Percentiles rank a stretch among this genome's conserved stretches.
Conservation (phyloP, 2,888 invertebrate species). For the Microchrysa polita region DNA sequence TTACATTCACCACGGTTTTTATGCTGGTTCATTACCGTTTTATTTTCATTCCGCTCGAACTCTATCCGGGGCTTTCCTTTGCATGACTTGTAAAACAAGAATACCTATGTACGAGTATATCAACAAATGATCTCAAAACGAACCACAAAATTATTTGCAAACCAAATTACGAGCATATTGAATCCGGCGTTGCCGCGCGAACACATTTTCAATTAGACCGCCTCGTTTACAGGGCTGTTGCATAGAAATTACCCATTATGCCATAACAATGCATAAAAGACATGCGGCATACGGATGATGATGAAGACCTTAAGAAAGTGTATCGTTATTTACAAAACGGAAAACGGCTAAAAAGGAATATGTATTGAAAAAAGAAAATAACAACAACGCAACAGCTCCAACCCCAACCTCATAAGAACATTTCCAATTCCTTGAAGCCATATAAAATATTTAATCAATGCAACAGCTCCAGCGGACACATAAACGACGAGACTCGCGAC, state of each 20-base stretch:
- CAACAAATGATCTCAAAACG: neutral
- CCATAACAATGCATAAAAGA: constrained; percentile 30
- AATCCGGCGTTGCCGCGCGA: constrained; percentile 37
- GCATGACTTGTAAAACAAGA: no score
- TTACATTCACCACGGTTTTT: no score
- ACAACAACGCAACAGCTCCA: constrained; percentile 18
- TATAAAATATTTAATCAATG: constrained; percentile 44
- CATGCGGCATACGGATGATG: constrained; percentile 27
- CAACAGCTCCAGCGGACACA: constrained; percentile 22
- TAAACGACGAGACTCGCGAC: constrained; percentile 7
- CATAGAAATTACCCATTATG: constrained; percentile 32
- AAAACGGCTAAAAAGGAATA: neutral
- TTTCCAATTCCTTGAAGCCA: constrained; percentile 18
- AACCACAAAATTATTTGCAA: constrained; percentile 38
- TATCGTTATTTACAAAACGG: no score
- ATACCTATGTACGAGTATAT: no score
- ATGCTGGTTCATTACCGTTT: no score
- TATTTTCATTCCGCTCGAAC: no score
- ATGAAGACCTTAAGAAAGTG: constrained; percentile 20
- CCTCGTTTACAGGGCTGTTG: constrained; percentile 40
- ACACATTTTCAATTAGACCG: constrained; percentile 39
- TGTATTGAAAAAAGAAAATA: neutral
- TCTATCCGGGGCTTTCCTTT: no score
- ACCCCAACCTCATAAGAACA: neutral
- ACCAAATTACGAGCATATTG: constrained; percentile 29